Base-by-base conservation (phyloP, 2,888 invertebrate genomes). In the Cephus sareptanus region DNA sequence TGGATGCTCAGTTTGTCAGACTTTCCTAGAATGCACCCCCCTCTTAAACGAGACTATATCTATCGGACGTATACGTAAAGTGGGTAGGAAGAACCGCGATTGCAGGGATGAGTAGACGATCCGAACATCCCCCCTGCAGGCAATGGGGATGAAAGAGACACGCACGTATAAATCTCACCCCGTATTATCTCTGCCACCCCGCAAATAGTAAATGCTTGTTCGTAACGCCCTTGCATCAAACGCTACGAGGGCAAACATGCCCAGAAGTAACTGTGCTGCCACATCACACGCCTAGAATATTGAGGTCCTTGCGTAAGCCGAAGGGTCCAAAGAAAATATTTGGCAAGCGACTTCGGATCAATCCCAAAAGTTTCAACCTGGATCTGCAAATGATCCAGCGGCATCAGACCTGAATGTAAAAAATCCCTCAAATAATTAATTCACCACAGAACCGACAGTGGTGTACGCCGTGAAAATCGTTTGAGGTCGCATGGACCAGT, bases 141-240 rank as follows among this genome's bases (percentile, higher is more conserved):
- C 68, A 80, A 80, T 83, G 83, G 81, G 84, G 82, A 84, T 83
- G 82, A 84, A 84, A 34, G 76, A 83, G 80, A 84, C 84, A 82
- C 84, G 83, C 83, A 78, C 84, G 80, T 84, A 89, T 88, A 89
- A 88, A 88, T 89, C 88, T 87, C 87, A 84, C 85, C 85, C 82
- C 82, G 83, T 87, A 88, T 88, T 88, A 88, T 89, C 88, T 87
- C 81, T 86, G 86, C 85, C 85, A 87, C 85, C 85, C 87, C 81
- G 85, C 83, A 88, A 88, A 88, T 87, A 88, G 88, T 88, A 86
- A 87, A 87, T 88, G 86, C 88, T 85, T 87, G 87, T 87, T 86
- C 86, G 83, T 82, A 83, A 86, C 87, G 86, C 87, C 86, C 86
- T 80, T 75, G 81, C 75, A 69, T 73, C 71, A 35, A 73, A 75